These are phyloP conservation scores for Exocentrus adspersus DNA, from an alignment of 2,888 invertebrate genomes.

Conservation along the genomic window DNA sequence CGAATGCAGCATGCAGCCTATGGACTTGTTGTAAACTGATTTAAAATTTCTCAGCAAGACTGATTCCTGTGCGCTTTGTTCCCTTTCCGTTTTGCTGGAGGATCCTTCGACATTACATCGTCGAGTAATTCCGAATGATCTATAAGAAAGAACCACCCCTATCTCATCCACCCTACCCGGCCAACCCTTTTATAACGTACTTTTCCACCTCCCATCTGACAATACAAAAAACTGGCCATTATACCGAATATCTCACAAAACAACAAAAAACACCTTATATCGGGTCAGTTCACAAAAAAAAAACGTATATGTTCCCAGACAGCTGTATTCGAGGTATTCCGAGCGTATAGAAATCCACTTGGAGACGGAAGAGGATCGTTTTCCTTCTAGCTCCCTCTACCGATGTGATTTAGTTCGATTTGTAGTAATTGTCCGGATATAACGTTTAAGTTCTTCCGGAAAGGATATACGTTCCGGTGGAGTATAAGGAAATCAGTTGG, in stretches of 20 bases:
- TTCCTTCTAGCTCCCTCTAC: neutral
- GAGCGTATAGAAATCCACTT: neutral
- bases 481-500: too few species aligned
- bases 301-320: neutral
- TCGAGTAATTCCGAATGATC: too few species aligned
- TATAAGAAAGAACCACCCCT: conserved; percentile 10
- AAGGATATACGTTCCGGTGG: neutral
- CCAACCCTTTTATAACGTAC: conserved; percentile 41
- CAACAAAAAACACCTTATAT: neutral
- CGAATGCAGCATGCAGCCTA: too few species aligned
- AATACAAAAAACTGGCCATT: conserved; percentile 37
- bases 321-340: conserved; percentile 1
- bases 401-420: neutral
- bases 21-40: too few species aligned
- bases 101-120: too few species aligned
- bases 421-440: neutral
- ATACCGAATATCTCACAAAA: conserved; percentile 5
- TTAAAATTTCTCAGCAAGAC: too few species aligned
- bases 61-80: too few species aligned
- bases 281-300: conserved; percentile 8
- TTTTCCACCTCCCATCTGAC: conserved; percentile 44
- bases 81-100: too few species aligned
- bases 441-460: neutral
- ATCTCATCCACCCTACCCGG: conserved; percentile 8
- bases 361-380: neutral